Base-by-base conservation (phyloP, 2,888 invertebrate species). In the Morinoia aosen region DNA sequence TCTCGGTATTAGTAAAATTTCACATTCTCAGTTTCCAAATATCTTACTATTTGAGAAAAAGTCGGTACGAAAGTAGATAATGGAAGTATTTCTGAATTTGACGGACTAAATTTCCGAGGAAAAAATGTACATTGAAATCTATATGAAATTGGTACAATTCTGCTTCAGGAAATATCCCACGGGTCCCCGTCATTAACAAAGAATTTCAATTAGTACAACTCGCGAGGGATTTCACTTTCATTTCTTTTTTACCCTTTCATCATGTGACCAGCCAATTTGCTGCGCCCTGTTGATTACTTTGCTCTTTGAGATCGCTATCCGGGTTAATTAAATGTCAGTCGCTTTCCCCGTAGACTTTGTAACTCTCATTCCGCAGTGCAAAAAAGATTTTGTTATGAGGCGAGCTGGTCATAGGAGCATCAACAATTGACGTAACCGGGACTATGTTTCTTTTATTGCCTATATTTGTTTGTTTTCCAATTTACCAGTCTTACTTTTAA, bases 291-390 rank as follows among this genome's bases (percentile, higher is more conserved):
- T 76, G 76, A 76, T 76, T 76, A 33, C 19, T 76, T 76, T 33
- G 33, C 76, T 76, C 76, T 76, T 76, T 76, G 76, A 76, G 76
- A 76, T 76, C 25, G 76, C 76, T 33, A 33, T 19, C 76, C 25
- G 25, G 76, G 19, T 76, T 76, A 76, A 33, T 76, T 76, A 76
- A 76, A 76, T 76, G 33, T 76, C 33, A 76, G 33, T 76, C 33
- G 76, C 76, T 19, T 76, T 76, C 76, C 76, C 76, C 76, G 76
- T 76, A 76, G 76, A 76, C 76, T 76, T 76, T 76, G 16, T 76
- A 25, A 19, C 25, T 10, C 19, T 33, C 76, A 2, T 76, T 33
- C 8, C 76, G 1, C 76, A 33, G 8, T 33, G 33, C 33, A 33
- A 16, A 76, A 76, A 76, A 76, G 25, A 48, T 48, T 48, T 48